Evolutionary conservation across 2,797 vertebrate species (phyloP).

Genomic region (Sparus aurata): DNA sequence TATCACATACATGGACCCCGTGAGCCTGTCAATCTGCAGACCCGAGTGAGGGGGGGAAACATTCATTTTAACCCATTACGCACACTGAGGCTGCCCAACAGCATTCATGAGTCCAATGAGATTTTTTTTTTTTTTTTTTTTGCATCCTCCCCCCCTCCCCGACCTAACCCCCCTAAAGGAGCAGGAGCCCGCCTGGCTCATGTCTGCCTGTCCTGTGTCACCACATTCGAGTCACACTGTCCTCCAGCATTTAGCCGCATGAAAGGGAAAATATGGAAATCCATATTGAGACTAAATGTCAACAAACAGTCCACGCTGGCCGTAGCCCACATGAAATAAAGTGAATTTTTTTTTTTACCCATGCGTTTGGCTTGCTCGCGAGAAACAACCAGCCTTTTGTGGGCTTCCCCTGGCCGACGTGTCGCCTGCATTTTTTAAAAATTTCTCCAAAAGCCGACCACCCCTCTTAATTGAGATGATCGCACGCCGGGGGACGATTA

Average conservation of each 20-base stretch:
- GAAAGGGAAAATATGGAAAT: slow-evolving; percentile 35
- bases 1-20: slow-evolving; percentile 8
- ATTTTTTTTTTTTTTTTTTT: slow-evolving; percentile 10
- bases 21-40: slow-evolving; percentile 33
- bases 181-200: slow-evolving; percentile 5
- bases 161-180: background rate
- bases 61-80: slow-evolving; percentile 30
- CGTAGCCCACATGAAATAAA: background rate
- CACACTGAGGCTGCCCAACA: slow-evolving; percentile 21
- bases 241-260: background rate
- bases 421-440: background rate
- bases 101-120: slow-evolving; percentile 40
- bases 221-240: background rate
- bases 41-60: background rate
- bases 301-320: background rate
- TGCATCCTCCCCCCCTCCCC: background rate
- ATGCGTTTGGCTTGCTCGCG: slow-evolving; percentile 9
- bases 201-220: background rate
- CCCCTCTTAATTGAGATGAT: background rate
- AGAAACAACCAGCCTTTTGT: slow-evolving; percentile 47
- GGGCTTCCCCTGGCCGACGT: background rate
- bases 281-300: slow-evolving; percentile 1
- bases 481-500: background rate
- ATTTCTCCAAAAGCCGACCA: slow-evolving; percentile 24
- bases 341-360: background rate